phyloP scores from a whole-genome alignment of 2,888 invertebrate genomes.

The Himalopsyche japonica region DNA sequence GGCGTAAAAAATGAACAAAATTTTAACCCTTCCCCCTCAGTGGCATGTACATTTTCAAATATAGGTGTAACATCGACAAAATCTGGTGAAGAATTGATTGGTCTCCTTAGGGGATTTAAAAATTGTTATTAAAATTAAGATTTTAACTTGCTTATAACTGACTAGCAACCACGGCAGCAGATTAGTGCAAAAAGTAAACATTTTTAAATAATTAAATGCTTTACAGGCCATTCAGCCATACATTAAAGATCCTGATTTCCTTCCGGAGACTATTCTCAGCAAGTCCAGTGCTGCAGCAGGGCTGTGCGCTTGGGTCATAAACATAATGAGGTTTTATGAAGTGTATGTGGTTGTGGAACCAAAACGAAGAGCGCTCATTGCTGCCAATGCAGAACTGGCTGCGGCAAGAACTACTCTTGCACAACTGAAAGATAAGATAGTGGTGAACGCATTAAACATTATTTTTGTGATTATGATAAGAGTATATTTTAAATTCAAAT shows the following conservation, averaged over 20 bases:
- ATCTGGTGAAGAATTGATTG: no score
- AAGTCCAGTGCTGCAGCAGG: conserved; percentile 93
- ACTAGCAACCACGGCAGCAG: no score
- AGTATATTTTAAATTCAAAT: background rate
- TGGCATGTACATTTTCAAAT: no score
- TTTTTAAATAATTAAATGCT: background rate
- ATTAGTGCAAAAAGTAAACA: no score
- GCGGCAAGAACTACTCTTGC: conserved; percentile 79
- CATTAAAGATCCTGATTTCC: conserved; percentile 75
- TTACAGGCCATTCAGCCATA: conserved; percentile 61
- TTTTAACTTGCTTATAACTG: no score
- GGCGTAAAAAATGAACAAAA: no score
- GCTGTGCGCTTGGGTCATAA: conserved; percentile 92
- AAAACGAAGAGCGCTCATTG: conserved; percentile 80
- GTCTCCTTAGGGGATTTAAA: no score
- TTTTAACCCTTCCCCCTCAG: no score
- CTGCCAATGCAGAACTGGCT: conserved; percentile 81
- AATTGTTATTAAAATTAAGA: no score
- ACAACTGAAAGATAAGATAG: conserved; percentile 73
- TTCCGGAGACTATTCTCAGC: conserved; percentile 76
- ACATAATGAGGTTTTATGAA: conserved; percentile 86
- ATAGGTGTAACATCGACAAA: no score
- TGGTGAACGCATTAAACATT: conserved; percentile 49
- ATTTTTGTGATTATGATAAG: no score
- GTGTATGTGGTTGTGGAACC: conserved; percentile 93